Conservation (phyloP, 2,888 invertebrate species). For the Dione vanillae region DNA sequence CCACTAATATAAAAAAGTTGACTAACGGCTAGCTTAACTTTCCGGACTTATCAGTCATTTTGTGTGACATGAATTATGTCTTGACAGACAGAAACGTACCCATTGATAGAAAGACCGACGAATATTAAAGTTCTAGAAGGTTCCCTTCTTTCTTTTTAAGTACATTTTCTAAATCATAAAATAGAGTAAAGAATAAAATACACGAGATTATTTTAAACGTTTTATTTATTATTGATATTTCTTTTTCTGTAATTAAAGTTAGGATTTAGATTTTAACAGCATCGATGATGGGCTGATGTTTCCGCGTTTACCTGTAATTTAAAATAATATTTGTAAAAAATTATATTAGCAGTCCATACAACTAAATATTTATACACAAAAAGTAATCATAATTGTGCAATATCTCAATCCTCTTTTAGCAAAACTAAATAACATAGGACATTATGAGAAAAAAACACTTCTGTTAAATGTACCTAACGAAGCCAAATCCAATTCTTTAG, state of each 20-base stretch:
- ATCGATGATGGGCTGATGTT: not conserved
- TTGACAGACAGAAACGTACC: too few relatives aligned
- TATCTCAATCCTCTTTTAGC: not conserved
- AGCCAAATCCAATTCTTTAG: not conserved
- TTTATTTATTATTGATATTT: not conserved
- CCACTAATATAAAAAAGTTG: too few relatives aligned
- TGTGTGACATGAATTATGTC: too few relatives aligned
- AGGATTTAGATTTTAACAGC: not conserved
- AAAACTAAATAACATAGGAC: not conserved
- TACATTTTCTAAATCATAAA: not conserved
- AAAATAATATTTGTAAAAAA: not conserved
- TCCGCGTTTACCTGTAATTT: constrained; percentile 4
- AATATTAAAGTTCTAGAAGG: too few relatives aligned
- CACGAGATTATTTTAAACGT: not conserved
- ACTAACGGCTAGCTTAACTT: too few relatives aligned
- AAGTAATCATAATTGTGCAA: too few relatives aligned
- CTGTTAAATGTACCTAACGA: too few relatives aligned
- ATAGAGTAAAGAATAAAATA: not conserved
- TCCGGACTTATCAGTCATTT: too few relatives aligned
- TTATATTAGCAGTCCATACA: not conserved
- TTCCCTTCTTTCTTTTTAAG: not conserved
- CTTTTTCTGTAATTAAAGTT: not conserved
- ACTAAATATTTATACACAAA: too few relatives aligned
- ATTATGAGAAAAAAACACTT: too few relatives aligned
- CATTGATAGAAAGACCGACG: too few relatives aligned